Evolutionary conservation across 2,113 vertebrate genomes (phyloP).

Genomic region (Microcebus jonahi): DNA sequence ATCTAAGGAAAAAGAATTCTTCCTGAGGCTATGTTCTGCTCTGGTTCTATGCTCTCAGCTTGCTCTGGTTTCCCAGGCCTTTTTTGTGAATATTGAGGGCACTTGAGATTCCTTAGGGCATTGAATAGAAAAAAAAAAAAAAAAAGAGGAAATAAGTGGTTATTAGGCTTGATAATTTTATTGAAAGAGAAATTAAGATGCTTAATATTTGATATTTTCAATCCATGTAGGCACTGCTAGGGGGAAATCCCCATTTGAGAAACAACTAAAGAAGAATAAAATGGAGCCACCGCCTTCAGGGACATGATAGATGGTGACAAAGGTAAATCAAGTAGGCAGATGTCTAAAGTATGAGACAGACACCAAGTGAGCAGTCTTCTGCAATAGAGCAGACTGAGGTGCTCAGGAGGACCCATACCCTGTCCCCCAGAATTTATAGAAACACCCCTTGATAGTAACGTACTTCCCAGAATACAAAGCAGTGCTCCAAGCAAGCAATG

Average conservation of each 20-base stretch:
- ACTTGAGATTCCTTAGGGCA: background rate
- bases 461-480: background rate
- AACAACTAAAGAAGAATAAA: background rate
- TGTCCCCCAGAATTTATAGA: background rate
- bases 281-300: background rate
- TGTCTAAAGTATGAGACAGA: background rate
- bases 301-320: background rate
- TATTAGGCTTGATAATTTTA: slow-evolving; percentile 12
- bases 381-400: background rate
- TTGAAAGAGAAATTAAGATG: slow-evolving; percentile 36
- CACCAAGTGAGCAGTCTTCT: background rate
- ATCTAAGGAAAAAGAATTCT: slow-evolving; percentile 29
- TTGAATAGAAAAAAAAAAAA: background rate
- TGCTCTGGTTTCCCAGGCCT: background rate
- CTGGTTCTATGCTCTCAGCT: slow-evolving; percentile 34
- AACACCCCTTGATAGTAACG: background rate
- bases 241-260: background rate
- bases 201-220: background rate
- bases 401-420: background rate
- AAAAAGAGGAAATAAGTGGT: background rate
- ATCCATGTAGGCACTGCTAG: background rate
- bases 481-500: background rate
- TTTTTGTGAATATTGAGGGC: slow-evolving; percentile 44
- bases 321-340: background rate
- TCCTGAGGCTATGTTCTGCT: slow-evolving; percentile 58